phyloP scores from a whole-genome alignment of 2,888 invertebrate genomes.

The Pemphredon lugubris region DNA sequence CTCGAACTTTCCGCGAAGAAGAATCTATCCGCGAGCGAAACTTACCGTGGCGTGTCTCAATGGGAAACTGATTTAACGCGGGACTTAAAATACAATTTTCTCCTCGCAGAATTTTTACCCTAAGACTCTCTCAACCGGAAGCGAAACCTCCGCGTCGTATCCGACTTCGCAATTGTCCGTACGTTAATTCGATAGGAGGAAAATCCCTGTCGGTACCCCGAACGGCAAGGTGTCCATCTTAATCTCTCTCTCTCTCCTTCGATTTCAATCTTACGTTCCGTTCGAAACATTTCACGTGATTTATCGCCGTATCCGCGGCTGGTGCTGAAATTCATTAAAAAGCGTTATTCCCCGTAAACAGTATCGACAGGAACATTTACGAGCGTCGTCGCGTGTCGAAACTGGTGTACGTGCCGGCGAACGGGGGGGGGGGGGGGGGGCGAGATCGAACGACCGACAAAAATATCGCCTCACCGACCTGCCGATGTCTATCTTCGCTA shows the following conservation, averaged over 20 bases:
- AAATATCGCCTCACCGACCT: no score
- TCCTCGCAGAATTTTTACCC: neutral
- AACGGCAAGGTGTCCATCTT: constrained; percentile 19
- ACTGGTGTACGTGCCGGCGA: no score
- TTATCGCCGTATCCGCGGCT: neutral
- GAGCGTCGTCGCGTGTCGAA: no score
- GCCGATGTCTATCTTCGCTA: no score
- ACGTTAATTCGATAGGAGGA: constrained; percentile 13
- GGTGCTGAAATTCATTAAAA: no score
- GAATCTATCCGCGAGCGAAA: neutral
- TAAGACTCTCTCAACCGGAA: no score
- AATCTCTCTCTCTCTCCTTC: constrained; percentile 16
- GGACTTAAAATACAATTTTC: neutral
- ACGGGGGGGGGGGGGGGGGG: no score
- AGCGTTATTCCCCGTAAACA: no score
- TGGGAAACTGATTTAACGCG: neutral
- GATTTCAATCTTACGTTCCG: constrained; percentile 14
- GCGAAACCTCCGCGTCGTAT: no score
- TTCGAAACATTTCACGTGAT: neutral
- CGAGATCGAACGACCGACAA: no score
- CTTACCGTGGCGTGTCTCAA: neutral
- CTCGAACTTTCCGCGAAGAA: neutral
- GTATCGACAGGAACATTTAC: no score
- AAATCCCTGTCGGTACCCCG: neutral
- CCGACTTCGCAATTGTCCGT: neutral